Evolutionary conservation across 1,140 invertebrate species (phyloP).

Genomic region (Drosophila lacteicornis): DNA sequence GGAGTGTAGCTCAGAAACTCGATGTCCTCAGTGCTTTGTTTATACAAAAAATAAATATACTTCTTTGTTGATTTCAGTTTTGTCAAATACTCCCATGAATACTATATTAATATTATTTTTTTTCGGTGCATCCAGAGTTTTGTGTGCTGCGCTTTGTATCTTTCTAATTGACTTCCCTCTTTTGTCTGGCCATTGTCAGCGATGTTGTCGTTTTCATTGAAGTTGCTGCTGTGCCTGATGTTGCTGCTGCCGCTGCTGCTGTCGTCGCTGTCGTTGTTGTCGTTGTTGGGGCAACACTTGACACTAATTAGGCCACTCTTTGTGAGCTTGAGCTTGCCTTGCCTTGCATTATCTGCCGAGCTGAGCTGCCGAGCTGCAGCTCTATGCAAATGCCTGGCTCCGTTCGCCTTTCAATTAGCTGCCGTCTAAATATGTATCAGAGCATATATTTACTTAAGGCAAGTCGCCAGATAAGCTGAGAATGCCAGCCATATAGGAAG

Average conservation of each 20-base stretch:
- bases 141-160: conserved; percentile 66
- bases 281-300: conserved; percentile 76
- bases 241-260: conserved; percentile 22
- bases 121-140: conserved; percentile 28
- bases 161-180: conserved; percentile 83
- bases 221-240: conserved; percentile 41
- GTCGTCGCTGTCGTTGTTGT: conserved; percentile 24
- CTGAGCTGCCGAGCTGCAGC: conserved; percentile 16
- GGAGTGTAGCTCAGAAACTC: no score
- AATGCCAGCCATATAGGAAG: conserved; percentile 67
- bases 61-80: not conserved
- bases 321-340: conserved; percentile 59
- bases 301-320: conserved; percentile 83
- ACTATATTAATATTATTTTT: not conserved
- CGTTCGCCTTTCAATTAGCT: conserved; percentile 72
- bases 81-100: no score
- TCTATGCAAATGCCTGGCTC: conserved; percentile 69
- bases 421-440: conserved; percentile 68
- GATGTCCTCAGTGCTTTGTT: no score
- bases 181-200: conserved; percentile 68
- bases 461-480: conserved; percentile 12
- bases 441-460: conserved; percentile 57
- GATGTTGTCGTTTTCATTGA: conserved; percentile 76
- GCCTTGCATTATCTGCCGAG: conserved; percentile 66
- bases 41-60: not conserved